phyloP scores from a whole-genome alignment of 2,888 invertebrate genomes.

The Hydriomena furcata region DNA sequence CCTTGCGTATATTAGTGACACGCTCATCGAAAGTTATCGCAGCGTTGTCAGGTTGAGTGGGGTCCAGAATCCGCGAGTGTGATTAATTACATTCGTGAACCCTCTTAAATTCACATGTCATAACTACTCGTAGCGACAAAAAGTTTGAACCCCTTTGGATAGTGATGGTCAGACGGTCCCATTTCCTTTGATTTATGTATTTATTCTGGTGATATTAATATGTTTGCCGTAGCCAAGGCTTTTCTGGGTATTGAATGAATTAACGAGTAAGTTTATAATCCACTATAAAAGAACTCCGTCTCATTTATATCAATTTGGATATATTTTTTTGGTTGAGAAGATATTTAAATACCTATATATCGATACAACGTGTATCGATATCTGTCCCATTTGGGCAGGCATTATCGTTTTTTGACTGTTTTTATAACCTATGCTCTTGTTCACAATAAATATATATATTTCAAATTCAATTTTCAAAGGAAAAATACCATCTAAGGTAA shows the following conservation, averaged over 20 bases:
- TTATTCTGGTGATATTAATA: conserved; percentile 3
- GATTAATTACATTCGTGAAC: conserved; percentile 66
- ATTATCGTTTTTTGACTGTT: too few relatives aligned
- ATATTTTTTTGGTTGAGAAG: too few relatives aligned
- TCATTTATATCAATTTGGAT: too few relatives aligned
- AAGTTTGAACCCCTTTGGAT: conserved; percentile 43
- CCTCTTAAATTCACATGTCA: conserved; percentile 69
- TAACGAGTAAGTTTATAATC: too few relatives aligned
- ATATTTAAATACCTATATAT: too few relatives aligned
- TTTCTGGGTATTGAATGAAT: background rate
- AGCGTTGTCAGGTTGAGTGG: conserved; percentile 50
- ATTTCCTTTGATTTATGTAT: conserved; percentile 17
- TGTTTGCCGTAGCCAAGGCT: conserved; percentile 1
- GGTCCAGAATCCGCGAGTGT: conserved; percentile 46
- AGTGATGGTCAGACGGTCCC: conserved; percentile 11
- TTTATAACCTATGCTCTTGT: too few relatives aligned
- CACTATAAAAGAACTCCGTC: too few relatives aligned
- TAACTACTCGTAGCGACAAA: conserved; percentile 59
- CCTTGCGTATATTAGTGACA: conserved; percentile 3
- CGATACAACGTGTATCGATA: too few relatives aligned
- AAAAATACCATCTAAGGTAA: too few relatives aligned
- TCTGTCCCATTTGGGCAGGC: too few relatives aligned
- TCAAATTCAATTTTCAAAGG: too few relatives aligned
- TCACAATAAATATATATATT: too few relatives aligned
- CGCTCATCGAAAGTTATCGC: conserved; percentile 46